Percentiles rank a stretch among this genome's conserved stretches.
These are phyloP conservation scores for Brachyistius frenatus DNA, from an alignment of 2,113 vertebrate genomes.

Conservation along the genomic window DNA sequence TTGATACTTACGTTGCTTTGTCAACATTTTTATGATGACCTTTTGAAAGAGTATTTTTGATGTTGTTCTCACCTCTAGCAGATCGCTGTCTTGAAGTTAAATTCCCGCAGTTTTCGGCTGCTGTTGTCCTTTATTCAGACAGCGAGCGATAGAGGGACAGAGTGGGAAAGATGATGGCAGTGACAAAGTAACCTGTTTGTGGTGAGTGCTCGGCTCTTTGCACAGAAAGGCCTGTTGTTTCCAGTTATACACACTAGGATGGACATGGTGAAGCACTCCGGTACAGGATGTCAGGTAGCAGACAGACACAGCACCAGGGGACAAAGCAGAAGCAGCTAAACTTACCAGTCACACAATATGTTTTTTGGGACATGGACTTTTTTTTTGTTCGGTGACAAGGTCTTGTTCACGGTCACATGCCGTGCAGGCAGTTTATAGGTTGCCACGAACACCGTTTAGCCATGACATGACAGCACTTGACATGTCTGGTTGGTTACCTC, in stretches of 20 bases:
- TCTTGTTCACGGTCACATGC: conserved; percentile 1
- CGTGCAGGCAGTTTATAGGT: neutral
- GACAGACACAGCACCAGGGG: conserved; percentile 20
- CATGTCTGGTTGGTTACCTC: conserved; percentile 61
- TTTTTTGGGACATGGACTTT: neutral
- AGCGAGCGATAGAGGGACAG: neutral
- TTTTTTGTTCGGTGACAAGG: conserved; percentile 3
- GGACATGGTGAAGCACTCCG: conserved; percentile 38
- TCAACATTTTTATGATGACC: conserved; percentile 73
- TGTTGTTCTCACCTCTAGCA: conserved; percentile 45
- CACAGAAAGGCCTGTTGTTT: conserved; percentile 49
- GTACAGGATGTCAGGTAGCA: conserved; percentile 42
- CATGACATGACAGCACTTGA: conserved; percentile 61
- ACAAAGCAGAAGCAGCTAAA: conserved; percentile 25
- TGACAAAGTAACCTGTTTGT: conserved; percentile 72
- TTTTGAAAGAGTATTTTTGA: conserved; percentile 64
- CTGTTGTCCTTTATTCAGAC: conserved; percentile 50
- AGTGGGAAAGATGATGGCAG: conserved; percentile 37
- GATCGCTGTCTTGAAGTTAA: conserved; percentile 41
- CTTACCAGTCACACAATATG: neutral
- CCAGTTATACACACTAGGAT: conserved; percentile 34
- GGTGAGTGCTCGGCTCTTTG: conserved; percentile 45
- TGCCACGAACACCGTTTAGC: conserved; percentile 49
- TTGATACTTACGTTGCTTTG: conserved; percentile 66
- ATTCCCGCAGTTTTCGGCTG: conserved; percentile 28